These are phyloP conservation scores for Caranx melampygus DNA, from an alignment of 2,113 vertebrate species.

Conservation along the genomic window DNA sequence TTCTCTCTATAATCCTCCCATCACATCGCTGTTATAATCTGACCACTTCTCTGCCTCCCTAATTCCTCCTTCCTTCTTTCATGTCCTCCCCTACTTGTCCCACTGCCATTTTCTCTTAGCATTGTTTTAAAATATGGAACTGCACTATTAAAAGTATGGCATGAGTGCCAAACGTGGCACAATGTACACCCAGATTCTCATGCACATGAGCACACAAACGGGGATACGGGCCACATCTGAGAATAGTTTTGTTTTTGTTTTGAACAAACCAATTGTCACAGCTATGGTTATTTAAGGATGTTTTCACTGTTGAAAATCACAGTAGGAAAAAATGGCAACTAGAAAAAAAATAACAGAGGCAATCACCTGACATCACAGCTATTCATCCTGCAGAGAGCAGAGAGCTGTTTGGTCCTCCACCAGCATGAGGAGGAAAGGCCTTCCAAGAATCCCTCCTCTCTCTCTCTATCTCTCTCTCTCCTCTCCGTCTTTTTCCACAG, in stretches of 20 bases:
- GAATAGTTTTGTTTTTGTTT: constrained; percentile 37
- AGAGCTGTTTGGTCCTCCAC: constrained; percentile 57
- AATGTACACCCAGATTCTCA: constrained; percentile 5
- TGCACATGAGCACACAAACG: background rate
- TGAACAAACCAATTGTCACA: constrained; percentile 49
- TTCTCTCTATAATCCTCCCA: constrained; percentile 32
- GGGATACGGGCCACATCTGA: constrained; percentile 13
- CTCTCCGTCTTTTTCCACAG: constrained; percentile 60
- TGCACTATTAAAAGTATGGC: background rate
- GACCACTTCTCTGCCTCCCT: constrained; percentile 38
- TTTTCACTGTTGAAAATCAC: constrained; percentile 50
- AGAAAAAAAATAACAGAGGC: constrained; percentile 35
- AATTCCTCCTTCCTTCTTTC: constrained; percentile 23
- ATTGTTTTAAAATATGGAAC: constrained; percentile 1
- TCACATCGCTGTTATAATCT: constrained; percentile 49
- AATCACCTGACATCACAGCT: constrained; percentile 65
- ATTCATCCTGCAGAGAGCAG: constrained; percentile 56
- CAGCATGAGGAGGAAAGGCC: constrained; percentile 59
- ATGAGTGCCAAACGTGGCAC: background rate
- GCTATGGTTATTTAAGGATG: constrained; percentile 56
- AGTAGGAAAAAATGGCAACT: constrained; percentile 27
- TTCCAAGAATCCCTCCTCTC: constrained; percentile 70
- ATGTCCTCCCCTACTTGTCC: constrained; percentile 12
- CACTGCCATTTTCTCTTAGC: constrained; percentile 8
- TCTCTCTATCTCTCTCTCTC: constrained; percentile 25